Percentiles rank a stretch among this genome's conserved stretches.
Evolutionary conservation across 1,140 invertebrate genomes (phyloP).

Genomic region (Wiebesia pumilae): DNA sequence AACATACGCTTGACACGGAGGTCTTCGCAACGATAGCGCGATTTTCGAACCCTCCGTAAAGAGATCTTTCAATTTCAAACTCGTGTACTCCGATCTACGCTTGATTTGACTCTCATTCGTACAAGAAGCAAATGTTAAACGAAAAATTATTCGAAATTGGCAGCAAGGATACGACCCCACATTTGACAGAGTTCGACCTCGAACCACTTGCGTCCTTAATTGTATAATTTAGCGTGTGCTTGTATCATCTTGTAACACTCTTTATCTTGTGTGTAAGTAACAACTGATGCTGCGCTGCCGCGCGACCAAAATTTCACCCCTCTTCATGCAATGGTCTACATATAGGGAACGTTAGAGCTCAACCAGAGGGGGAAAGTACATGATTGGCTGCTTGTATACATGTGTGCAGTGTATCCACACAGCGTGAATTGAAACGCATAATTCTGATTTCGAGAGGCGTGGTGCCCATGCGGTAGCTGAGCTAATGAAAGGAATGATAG

Average conservation of each 20-base stretch:
- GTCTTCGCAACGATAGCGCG: neutral
- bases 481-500: neutral
- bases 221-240: neutral
- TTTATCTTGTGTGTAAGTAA: slow-evolving; percentile 37
- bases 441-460: slow-evolving; percentile 9
- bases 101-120: neutral
- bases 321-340: neutral
- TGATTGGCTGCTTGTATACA: neutral
- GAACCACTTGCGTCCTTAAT: neutral
- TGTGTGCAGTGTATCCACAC: neutral
- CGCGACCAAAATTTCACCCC: slow-evolving; percentile 4
- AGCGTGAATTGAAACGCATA: neutral
- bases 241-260: neutral
- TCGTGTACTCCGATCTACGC: neutral
- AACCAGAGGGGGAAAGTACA: neutral
- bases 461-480: neutral
- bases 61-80: neutral
- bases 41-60: neutral
- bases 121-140: neutral
- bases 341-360: neutral
- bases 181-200: neutral
- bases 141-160: neutral
- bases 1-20: neutral
- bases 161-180: neutral
- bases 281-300: slow-evolving; percentile 54